These are phyloP conservation scores for Hemaris fuciformis DNA, from an alignment of 2,888 invertebrate species.

Conservation along the genomic window DNA sequence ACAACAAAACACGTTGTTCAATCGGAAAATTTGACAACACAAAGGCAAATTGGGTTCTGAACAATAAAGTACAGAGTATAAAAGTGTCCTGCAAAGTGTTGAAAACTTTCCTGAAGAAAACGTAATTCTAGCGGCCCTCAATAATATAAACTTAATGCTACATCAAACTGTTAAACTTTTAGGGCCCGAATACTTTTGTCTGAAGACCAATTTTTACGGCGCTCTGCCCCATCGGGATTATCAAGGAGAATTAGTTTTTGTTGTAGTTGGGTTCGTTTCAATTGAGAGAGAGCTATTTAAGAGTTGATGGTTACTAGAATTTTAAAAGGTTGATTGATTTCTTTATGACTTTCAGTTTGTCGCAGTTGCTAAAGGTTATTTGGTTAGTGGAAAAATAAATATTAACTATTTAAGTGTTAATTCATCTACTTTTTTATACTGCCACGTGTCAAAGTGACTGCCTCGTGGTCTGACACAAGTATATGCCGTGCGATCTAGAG, in stretches of 20 bases:
- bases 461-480: too few relatives aligned
- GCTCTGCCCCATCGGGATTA: background rate
- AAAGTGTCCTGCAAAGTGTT: background rate
- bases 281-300: background rate
- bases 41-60: constrained; percentile 7
- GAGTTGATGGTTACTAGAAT: background rate
- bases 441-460: too few relatives aligned
- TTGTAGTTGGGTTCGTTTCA: background rate
- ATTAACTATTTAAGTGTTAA: too few relatives aligned
- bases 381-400: too few relatives aligned
- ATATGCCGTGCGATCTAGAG: too few relatives aligned
- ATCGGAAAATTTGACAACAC: background rate
- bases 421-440: too few relatives aligned
- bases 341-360: too few relatives aligned
- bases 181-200: background rate
- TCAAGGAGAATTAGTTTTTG: background rate
- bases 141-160: constrained; percentile 9
- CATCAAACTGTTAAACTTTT: constrained; percentile 14
- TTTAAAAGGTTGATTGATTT: background rate
- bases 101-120: constrained; percentile 11
- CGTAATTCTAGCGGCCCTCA: constrained; percentile 12
- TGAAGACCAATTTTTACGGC: constrained; percentile 4
- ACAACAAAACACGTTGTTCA: background rate
- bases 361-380: too few relatives aligned
- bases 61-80: background rate